Evolutionary conservation across 2,113 vertebrate genomes (phyloP).

Genomic region (Sinocyclocheilus rhinocerous): DNA sequence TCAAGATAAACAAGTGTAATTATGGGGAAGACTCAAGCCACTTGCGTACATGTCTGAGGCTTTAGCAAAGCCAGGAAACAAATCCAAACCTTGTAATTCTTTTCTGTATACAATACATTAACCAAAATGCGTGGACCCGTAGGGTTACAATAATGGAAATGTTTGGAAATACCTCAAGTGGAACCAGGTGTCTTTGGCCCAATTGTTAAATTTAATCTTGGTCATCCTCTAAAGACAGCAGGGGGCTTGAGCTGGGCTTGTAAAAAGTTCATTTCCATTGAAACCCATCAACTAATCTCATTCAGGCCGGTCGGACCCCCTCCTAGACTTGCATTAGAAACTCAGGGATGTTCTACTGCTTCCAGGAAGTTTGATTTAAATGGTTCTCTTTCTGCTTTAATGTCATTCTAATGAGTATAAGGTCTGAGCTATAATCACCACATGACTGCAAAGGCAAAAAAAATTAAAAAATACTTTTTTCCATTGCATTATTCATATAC

Average conservation of each 20-base stretch:
- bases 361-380: conserved; percentile 66
- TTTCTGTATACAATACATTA: conserved; percentile 24
- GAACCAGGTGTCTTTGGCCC: conserved; percentile 45
- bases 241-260: conserved; percentile 55
- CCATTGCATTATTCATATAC: not conserved
- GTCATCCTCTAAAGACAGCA: conserved; percentile 54
- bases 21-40: not conserved
- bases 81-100: conserved; percentile 22
- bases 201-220: conserved; percentile 51
- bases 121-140: not conserved
- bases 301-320: conserved; percentile 54
- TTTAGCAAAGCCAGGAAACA: conserved; percentile 22
- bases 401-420: conserved; percentile 50
- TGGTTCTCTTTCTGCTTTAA: conserved; percentile 50
- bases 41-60: conserved; percentile 24
- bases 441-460: not conserved
- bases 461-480: not conserved
- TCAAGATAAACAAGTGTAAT: conserved; percentile 31
- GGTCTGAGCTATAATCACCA: not conserved
- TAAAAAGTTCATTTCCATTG: conserved; percentile 68
- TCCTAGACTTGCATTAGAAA: conserved; percentile 50
- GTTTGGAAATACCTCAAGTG: conserved; percentile 37
- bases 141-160: conserved; percentile 26
- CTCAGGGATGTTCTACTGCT: conserved; percentile 25
- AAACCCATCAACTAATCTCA: conserved; percentile 58